Evolutionary conservation across 2,888 invertebrate genomes (phyloP).

Genomic region (Xiphydria camelus): DNA sequence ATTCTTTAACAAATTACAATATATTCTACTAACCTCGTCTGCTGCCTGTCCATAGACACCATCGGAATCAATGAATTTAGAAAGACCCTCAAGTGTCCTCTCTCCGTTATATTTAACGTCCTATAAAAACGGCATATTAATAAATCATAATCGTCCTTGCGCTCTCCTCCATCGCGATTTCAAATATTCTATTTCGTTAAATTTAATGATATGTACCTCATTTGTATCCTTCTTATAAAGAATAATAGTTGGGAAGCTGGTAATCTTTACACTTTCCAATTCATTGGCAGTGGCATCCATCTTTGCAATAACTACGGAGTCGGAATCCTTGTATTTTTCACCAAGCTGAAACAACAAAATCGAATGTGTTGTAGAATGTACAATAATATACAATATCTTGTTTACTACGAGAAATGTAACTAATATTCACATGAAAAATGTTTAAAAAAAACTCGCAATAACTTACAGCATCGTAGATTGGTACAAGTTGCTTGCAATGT

Average conservation of each 20-base stretch:
- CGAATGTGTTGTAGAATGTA: constrained; percentile 6
- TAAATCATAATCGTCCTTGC: neutral
- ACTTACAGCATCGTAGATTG: constrained; percentile 81
- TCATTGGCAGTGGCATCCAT: constrained; percentile 99
- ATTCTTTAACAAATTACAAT: constrained; percentile 1
- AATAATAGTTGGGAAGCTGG: constrained; percentile 93
- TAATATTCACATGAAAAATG: constrained; percentile 5
- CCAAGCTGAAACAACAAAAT: constrained; percentile 68
- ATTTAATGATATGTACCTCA: constrained; percentile 61
- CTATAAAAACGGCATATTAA: constrained; percentile 37
- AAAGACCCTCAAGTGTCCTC: constrained; percentile 89
- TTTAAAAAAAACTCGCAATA: too few relatives aligned
- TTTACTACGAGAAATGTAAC: neutral
- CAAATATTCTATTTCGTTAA: neutral
- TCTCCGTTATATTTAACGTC: constrained; percentile 93
- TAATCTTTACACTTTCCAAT: constrained; percentile 92
- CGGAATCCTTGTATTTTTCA: constrained; percentile 86
- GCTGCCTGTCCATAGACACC: constrained; percentile 77
- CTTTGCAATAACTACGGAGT: constrained; percentile 90
- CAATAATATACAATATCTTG: neutral
- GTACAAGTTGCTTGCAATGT: constrained; percentile 96
- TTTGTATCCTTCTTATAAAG: constrained; percentile 92
- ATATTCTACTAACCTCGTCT: constrained; percentile 62
- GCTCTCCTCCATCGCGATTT: too few relatives aligned
- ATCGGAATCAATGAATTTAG: constrained; percentile 90